phyloP scores from a whole-genome alignment of 2,888 invertebrate species.

The Acronicta psi region DNA sequence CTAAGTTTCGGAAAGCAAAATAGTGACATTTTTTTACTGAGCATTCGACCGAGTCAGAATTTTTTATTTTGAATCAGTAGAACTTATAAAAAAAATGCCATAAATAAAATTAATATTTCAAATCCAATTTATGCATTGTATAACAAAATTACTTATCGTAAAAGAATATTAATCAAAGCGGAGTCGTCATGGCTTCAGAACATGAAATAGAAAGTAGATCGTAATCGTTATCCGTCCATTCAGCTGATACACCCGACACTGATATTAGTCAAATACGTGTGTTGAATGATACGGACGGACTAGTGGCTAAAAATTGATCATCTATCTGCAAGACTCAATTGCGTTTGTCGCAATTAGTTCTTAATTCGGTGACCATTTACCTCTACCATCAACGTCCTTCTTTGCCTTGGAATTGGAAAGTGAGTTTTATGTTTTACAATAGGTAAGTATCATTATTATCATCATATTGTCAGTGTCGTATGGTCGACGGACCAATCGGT shows the following conservation, averaged over 20 bases:
- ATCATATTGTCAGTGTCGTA: too few species aligned
- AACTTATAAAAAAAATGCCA: conserved; percentile 6
- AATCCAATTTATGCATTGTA: conserved; percentile 29
- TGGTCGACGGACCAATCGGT: too few species aligned
- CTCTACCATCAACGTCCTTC: too few species aligned
- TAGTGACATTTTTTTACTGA: neutral
- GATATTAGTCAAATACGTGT: conserved; percentile 47
- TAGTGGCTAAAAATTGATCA: too few species aligned
- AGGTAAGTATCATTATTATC: too few species aligned
- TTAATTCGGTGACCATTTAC: too few species aligned
- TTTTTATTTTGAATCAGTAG: neutral
- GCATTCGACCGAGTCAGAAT: neutral
- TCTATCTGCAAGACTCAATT: too few species aligned
- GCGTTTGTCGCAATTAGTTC: too few species aligned
- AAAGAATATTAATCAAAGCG: conserved; percentile 48
- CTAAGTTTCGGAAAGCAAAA: too few species aligned
- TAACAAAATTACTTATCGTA: conserved; percentile 29
- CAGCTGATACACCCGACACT: conserved; percentile 60
- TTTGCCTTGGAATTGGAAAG: too few species aligned
- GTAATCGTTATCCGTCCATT: conserved; percentile 64
- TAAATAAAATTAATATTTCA: conserved; percentile 22
- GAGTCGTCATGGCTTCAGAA: conserved; percentile 69
- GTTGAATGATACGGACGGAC: too few species aligned
- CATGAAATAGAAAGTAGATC: conserved; percentile 80
- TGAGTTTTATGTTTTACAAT: too few species aligned